Evolutionary conservation across 2,888 invertebrate genomes (phyloP).

Genomic region (Metalampra italica): DNA sequence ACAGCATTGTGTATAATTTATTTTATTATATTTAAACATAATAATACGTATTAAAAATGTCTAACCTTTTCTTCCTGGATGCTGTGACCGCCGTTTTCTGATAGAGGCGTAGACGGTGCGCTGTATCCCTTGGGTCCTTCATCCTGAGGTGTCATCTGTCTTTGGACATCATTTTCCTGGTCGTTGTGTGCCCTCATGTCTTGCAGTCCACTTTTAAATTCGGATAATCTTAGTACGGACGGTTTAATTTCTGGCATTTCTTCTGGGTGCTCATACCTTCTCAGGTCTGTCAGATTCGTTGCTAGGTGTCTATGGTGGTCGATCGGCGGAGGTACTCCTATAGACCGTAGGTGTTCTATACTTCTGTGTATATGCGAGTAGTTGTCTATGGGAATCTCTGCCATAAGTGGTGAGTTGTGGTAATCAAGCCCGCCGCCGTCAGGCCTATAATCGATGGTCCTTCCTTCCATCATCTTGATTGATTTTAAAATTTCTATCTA

Average conservation of each 20-base stretch:
- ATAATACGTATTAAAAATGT: conserved; percentile 16
- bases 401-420: conserved; percentile 83
- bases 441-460: conserved; percentile 74
- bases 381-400: conserved; percentile 82
- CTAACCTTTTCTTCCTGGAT: conserved; percentile 74
- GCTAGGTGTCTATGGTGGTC: conserved; percentile 70
- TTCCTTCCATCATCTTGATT: conserved; percentile 75
- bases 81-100: conserved; percentile 70
- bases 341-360: conserved; percentile 81
- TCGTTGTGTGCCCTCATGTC: conserved; percentile 63
- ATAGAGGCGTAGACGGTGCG: conserved; percentile 72
- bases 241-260: conserved; percentile 73
- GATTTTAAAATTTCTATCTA: conserved; percentile 59
- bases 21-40: not conserved
- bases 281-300: conserved; percentile 65
- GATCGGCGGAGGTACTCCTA: conserved; percentile 75
- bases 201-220: conserved; percentile 69
- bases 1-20: not conserved
- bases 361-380: conserved; percentile 82
- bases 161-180: conserved; percentile 67
- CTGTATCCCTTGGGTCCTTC: conserved; percentile 72
- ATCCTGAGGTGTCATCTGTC: conserved; percentile 70
- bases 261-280: conserved; percentile 72
- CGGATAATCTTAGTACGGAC: conserved; percentile 70
- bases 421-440: conserved; percentile 82